Conservation (phyloP, 2,888 invertebrate genomes). For the Drosophila acutilabella region DNA sequence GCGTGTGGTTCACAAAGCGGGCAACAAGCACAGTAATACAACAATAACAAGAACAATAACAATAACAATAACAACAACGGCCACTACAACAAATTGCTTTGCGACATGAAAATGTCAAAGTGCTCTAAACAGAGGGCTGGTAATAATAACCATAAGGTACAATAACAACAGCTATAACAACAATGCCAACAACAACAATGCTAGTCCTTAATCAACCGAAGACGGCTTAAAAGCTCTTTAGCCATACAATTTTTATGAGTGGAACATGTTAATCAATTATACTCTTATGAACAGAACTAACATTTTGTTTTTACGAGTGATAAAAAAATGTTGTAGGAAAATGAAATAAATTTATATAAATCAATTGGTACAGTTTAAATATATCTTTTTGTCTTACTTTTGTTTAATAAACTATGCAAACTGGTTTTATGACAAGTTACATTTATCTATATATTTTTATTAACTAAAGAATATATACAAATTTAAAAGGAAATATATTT, state of each 20-base stretch:
- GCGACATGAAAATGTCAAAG: constrained; percentile 72
- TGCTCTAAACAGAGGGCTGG: constrained; percentile 54
- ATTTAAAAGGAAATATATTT: no score
- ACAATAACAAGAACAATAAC: constrained; percentile 32
- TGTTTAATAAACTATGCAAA: no score
- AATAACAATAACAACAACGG: constrained; percentile 37
- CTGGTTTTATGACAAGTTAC: no score
- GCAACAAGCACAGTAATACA: constrained; percentile 46
- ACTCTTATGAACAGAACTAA: neutral
- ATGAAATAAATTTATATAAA: no score
- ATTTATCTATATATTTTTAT: no score
- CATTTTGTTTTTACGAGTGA: no score
- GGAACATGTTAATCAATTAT: constrained; percentile 23
- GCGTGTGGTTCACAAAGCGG: constrained; percentile 61
- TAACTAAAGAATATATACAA: no score
- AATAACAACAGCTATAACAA: constrained; percentile 49
- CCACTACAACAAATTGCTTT: constrained; percentile 75
- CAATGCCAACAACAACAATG: constrained; percentile 32
- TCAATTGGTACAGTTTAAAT: no score
- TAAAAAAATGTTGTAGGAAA: no score
- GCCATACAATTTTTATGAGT: neutral
- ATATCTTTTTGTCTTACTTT: no score
- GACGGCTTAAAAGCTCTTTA: constrained; percentile 49
- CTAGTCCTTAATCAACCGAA: constrained; percentile 45
- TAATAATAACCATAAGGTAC: constrained; percentile 61